These are phyloP conservation scores for Poeciliopsis occidentalis DNA, from an alignment of 2,113 vertebrate genomes.

Conservation along the genomic window DNA sequence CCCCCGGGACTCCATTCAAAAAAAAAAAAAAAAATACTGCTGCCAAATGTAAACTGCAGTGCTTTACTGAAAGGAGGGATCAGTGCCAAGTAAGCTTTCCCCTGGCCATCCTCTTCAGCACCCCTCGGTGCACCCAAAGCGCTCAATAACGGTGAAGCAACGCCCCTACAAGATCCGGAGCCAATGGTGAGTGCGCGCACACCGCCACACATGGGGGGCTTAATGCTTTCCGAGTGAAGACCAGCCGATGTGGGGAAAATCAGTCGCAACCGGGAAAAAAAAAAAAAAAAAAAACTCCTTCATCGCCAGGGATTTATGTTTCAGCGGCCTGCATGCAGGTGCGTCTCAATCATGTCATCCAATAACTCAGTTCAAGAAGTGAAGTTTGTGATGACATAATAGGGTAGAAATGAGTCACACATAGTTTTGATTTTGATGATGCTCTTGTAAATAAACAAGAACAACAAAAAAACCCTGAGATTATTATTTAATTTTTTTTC, in stretches of 20 bases:
- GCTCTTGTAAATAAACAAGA: too few relatives aligned
- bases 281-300: too few relatives aligned
- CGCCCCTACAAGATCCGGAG: constrained; percentile 60
- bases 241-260: neutral
- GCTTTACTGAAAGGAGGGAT: constrained; percentile 70
- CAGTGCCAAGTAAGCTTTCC: constrained; percentile 78
- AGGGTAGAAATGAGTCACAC: too few relatives aligned
- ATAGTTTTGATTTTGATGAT: too few relatives aligned
- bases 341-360: too few relatives aligned
- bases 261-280: neutral
- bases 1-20: too few relatives aligned
- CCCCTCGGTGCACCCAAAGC: constrained; percentile 66
- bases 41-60: constrained; percentile 63
- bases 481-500: too few relatives aligned
- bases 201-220: constrained; percentile 49
- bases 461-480: too few relatives aligned
- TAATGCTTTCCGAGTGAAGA: constrained; percentile 14
- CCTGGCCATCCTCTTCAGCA: constrained; percentile 78
- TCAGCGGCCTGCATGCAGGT: too few relatives aligned
- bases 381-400: too few relatives aligned
- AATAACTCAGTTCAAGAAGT: too few relatives aligned
- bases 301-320: too few relatives aligned
- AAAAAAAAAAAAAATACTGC: constrained; percentile 9
- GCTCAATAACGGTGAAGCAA: constrained; percentile 55
- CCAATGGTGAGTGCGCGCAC: constrained; percentile 73